Evolutionary conservation across 2,113 vertebrate species (phyloP).

Genomic region (Stomatorhinus ivindoensis): DNA sequence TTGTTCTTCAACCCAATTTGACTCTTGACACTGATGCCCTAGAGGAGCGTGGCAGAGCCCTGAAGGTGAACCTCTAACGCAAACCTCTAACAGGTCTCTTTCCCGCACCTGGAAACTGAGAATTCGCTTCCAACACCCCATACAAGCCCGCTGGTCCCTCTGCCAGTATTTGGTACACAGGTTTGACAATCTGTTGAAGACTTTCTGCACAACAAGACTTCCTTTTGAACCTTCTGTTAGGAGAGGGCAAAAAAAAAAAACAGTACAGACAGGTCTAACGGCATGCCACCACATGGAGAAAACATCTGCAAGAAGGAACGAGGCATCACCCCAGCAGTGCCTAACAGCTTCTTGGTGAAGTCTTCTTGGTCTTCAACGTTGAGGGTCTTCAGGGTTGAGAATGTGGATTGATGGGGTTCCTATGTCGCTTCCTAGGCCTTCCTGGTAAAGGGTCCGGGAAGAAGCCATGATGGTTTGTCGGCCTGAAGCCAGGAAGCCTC

Average conservation of each 20-base stretch:
- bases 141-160: not conserved
- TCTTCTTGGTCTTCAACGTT: not conserved
- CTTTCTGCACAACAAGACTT: not conserved
- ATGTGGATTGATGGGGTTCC: not conserved
- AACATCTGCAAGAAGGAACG: not conserved
- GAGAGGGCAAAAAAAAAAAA: not conserved
- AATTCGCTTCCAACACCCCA: not conserved
- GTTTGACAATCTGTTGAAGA: not conserved
- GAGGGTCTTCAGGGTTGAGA: not conserved
- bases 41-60: not conserved
- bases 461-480: not conserved
- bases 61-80: not conserved
- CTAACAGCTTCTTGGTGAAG: not conserved
- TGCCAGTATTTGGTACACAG: not conserved
- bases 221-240: not conserved
- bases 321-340: not conserved
- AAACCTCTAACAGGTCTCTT: not conserved
- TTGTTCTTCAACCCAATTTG: not conserved
- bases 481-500: constrained; percentile 1
- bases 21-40: not conserved
- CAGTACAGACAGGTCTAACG: not conserved
- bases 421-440: not conserved
- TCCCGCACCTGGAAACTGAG: not conserved
- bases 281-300: not conserved
- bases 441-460: not conserved